Evolutionary conservation across 1,140 invertebrate genomes (phyloP).

Genomic region (Papilio polytes): DNA sequence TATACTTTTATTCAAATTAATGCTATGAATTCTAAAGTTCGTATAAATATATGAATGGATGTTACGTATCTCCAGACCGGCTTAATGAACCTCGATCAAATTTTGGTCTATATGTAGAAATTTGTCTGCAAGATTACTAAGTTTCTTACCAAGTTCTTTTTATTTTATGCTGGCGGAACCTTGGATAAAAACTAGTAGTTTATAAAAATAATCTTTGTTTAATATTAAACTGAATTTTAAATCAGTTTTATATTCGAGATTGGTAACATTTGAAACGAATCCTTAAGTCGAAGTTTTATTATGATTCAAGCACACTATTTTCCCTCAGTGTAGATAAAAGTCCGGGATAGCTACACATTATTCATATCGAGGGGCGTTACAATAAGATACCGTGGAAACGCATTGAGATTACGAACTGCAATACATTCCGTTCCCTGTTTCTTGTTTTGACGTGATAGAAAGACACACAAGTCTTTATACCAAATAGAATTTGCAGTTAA

Average conservation of each 20-base stretch:
- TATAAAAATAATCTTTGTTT: background rate
- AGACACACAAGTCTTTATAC: conserved; percentile 64
- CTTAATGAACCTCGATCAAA: too few species aligned
- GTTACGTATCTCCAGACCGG: too few species aligned
- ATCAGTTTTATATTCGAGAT: background rate
- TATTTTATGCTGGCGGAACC: too few species aligned
- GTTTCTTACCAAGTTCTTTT: too few species aligned
- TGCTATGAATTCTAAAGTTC: too few species aligned
- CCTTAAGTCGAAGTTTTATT: background rate
- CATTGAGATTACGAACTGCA: conserved; percentile 81
- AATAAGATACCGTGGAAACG: conserved; percentile 81
- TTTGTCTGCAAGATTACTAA: too few species aligned
- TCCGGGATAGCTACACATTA: conserved; percentile 78
- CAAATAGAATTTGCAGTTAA: conserved; percentile 48
- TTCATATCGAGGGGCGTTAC: conserved; percentile 79
- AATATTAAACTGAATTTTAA: background rate
- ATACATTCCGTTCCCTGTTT: conserved; percentile 73
- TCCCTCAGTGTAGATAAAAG: conserved; percentile 69
- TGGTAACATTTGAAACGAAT: background rate
- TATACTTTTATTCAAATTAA: too few species aligned
- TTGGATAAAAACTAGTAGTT: too few species aligned
- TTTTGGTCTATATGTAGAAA: too few species aligned
- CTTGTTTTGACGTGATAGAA: conserved; percentile 81
- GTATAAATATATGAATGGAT: too few species aligned
- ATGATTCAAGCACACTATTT: conserved; percentile 31